These are phyloP conservation scores for Aethina tumida DNA, from an alignment of 1,140 invertebrate genomes.

Conservation along the genomic window DNA sequence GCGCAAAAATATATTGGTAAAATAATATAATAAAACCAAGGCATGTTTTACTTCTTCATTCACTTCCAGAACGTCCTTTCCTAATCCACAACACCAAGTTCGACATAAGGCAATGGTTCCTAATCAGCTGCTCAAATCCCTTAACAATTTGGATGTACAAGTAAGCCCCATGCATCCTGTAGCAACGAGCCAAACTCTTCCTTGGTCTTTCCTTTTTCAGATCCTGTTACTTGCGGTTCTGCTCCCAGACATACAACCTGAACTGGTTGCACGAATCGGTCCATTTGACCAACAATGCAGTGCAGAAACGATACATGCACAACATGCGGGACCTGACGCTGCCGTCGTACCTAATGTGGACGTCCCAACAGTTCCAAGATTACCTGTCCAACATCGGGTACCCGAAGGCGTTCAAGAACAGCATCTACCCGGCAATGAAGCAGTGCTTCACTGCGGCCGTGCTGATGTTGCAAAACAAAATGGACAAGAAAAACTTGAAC, in stretches of 20 bases:
- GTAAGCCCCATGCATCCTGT: slow-evolving; percentile 33
- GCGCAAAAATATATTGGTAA: slow-evolving; percentile 90
- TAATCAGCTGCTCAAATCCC: slow-evolving; percentile 72
- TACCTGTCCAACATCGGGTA: slow-evolving; percentile 27
- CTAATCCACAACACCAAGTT: slow-evolving; percentile 84
- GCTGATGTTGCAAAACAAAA: slow-evolving; percentile 61
- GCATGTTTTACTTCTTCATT: slow-evolving; percentile 25
- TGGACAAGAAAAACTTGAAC: slow-evolving; percentile 64
- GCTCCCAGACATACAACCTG: slow-evolving; percentile 76
- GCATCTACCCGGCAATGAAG: slow-evolving; percentile 80
- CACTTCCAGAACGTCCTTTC: slow-evolving; percentile 59
- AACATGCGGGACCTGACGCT: slow-evolving; percentile 49
- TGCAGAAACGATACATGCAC: slow-evolving; percentile 77
- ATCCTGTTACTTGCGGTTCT: slow-evolving; percentile 81
- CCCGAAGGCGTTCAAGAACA: slow-evolving; percentile 46
- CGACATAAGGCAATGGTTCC: slow-evolving; percentile 83
- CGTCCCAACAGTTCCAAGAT: slow-evolving; percentile 59
- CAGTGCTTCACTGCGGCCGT: slow-evolving; percentile 72
- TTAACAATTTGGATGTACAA: slow-evolving; percentile 85
- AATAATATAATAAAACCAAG: too few relatives aligned
- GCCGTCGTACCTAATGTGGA: slow-evolving; percentile 79
- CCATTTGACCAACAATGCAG: slow-evolving; percentile 85
- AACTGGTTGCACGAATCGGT: slow-evolving; percentile 78
- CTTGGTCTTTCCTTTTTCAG: slow-evolving; percentile 32
- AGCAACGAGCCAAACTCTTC: not conserved